These are phyloP conservation scores for Agriopis marginaria DNA, from an alignment of 2,888 invertebrate species.

Conservation along the genomic window DNA sequence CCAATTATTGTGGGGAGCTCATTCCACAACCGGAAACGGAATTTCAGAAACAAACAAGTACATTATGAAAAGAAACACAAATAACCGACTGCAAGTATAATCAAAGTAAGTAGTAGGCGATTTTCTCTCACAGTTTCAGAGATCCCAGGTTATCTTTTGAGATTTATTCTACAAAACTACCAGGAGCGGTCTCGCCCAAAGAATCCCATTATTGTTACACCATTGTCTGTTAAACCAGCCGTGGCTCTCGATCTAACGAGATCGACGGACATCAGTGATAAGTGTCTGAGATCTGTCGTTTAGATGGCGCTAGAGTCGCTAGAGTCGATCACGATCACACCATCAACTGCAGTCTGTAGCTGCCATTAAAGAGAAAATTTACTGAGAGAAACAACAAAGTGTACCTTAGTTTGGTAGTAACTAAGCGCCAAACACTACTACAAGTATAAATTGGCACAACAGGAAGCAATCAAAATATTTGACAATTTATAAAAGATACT, in stretches of 20 bases:
- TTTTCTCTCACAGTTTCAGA: neutral
- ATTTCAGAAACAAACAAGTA: no score
- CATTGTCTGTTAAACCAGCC: constrained; percentile 38
- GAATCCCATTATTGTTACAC: constrained; percentile 15
- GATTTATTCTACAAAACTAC: neutral
- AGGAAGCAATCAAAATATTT: constrained; percentile 17
- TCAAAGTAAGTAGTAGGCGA: no score
- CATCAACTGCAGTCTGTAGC: constrained; percentile 42
- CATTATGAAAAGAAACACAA: no score
- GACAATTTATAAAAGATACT: neutral
- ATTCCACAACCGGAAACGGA: no score
- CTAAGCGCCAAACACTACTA: no score
- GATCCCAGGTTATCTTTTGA: neutral
- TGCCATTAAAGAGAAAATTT: neutral
- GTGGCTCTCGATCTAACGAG: constrained; percentile 39
- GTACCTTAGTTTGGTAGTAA: no score
- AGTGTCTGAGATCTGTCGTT: constrained; percentile 56
- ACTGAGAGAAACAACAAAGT: neutral
- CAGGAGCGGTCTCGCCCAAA: neutral
- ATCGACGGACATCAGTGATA: constrained; percentile 44
- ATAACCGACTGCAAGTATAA: no score
- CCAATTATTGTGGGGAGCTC: no score
- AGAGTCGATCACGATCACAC: constrained; percentile 53
- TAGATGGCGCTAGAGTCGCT: constrained; percentile 54
- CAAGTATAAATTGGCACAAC: constrained; percentile 33